Evolutionary conservation across 92 coral and sea anemone species (phyloP).

Genomic region (Palythoa caribaeorum): DNA sequence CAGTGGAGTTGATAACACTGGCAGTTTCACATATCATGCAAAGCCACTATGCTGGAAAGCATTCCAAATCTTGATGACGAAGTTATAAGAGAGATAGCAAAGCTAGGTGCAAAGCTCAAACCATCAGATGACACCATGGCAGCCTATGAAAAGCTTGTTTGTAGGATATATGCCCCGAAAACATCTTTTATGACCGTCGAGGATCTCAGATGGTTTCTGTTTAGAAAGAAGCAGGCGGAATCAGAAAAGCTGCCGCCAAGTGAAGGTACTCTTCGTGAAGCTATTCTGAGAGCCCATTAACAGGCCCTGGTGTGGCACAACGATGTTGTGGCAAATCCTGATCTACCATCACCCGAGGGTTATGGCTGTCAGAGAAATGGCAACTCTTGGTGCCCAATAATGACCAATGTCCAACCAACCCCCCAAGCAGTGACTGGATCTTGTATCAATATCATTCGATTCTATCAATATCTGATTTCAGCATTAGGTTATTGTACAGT

Average conservation of each 20-base stretch:
- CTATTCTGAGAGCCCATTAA: too few relatives aligned
- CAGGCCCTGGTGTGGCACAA: too few relatives aligned
- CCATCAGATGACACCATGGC: conserved; percentile 57
- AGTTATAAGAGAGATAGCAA: conserved; percentile 42
- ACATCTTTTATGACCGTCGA: conserved; percentile 44
- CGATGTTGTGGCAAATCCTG: too few relatives aligned
- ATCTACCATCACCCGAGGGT: too few relatives aligned
- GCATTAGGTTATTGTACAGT: conserved; percentile 18
- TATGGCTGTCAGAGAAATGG: too few relatives aligned
- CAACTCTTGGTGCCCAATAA: too few relatives aligned
- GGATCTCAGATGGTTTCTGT: conserved; percentile 54
- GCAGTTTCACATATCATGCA: conserved; percentile 52
- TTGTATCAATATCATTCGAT: neutral
- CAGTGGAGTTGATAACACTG: conserved; percentile 69
- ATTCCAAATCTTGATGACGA: conserved; percentile 50
- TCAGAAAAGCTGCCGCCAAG: conserved; percentile 55
- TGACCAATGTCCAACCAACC: too few relatives aligned
- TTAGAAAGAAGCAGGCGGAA: conserved; percentile 49
- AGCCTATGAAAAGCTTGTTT: conserved; percentile 64
- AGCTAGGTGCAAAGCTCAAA: conserved; percentile 51
- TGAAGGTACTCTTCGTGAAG: too few relatives aligned
- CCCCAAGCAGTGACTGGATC: too few relatives aligned
- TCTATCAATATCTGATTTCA: conserved; percentile 6
- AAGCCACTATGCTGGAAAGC: conserved; percentile 51
- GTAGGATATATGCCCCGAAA: conserved; percentile 53